Evolutionary conservation across 37 sponge, comb jelly and placozoan species (phyloP), one percentile per base, ranked within the genome.

Genomic region (Agelas oroides): DNA sequence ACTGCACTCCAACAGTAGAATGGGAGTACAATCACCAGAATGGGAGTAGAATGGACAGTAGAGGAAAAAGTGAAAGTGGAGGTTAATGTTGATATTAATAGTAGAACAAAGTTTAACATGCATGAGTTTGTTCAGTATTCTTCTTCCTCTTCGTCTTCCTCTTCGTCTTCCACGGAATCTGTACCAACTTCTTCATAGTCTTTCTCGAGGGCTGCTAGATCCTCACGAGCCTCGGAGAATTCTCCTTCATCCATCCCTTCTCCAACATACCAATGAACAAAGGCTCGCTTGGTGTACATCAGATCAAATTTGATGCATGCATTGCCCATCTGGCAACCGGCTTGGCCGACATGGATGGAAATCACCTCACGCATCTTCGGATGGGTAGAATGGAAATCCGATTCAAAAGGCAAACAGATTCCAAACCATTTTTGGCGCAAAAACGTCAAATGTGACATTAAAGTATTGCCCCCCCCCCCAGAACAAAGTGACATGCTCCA

Each of bases 191-290:
- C 96, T 55, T 93, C 94, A 68, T 96, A 96, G 71, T 96, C 96
- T 78, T 93, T 93, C 92, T 96, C 97, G 54, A 96, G 93, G 39
- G 94, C 94, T 75, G 97, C 97, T 63, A 96, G 73, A 80, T 98
- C 96, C 66, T 95, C 98, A 80, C 98, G 94, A 56, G 98, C 98
- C 79, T 98, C 98, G 25, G 94, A 80, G 85, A 98, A 98, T 88
- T 98, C 98, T 84, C 98, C 98, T 71, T 98, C 98, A 59, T 98
- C 98, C 98, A 98, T 98, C n/a, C 98, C 98, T 71, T 98, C 98
- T 77, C 98, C 98, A 21, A 97, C 98, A 65, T 98, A 98, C 98
- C 98, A 98, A 84, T 98, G 98, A 59, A 98, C 98, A 72, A 98
- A 98, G 71, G 98, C 98, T 53, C 98, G 84, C 90, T 98, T 98